phyloP scores from a whole-genome alignment of 2,888 invertebrate genomes.

The Zonitis immaculata region DNA sequence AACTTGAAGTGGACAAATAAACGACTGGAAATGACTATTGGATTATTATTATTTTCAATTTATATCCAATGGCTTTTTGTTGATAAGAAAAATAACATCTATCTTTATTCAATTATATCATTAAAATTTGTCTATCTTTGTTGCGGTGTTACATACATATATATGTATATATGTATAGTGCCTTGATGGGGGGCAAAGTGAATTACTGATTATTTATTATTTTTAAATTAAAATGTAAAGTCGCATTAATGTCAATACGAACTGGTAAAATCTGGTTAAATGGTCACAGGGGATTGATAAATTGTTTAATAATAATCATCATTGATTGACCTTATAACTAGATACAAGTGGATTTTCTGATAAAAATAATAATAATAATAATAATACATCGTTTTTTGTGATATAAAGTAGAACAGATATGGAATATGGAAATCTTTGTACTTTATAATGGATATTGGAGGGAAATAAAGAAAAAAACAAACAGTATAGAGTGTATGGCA shows the following conservation, averaged over 20 bases:
- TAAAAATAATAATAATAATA: not conserved
- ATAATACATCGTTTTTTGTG: not conserved
- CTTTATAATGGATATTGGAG: too few relatives aligned
- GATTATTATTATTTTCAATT: not conserved
- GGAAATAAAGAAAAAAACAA: too few relatives aligned
- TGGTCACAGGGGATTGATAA: slow-evolving; percentile 58
- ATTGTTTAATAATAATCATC: slow-evolving; percentile 30
- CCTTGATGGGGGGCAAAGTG: slow-evolving; percentile 41
- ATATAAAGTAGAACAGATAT: too few relatives aligned
- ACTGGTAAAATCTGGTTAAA: slow-evolving; percentile 57
- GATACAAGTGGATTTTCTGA: slow-evolving; percentile 34
- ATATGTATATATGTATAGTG: slow-evolving; percentile 12
- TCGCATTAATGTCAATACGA: slow-evolving; percentile 43
- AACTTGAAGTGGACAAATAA: not conserved
- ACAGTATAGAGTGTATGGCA: too few relatives aligned
- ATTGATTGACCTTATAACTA: slow-evolving; percentile 40
- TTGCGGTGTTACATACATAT: not conserved
- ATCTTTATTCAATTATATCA: not conserved
- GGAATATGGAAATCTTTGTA: too few relatives aligned
- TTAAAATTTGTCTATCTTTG: not conserved
- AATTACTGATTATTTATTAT: slow-evolving; percentile 29
- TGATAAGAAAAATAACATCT: slow-evolving; percentile 9
- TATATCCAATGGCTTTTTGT: slow-evolving; percentile 9
- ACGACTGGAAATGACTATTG: not conserved
- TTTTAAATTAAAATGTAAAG: slow-evolving; percentile 23